Conservation (phyloP, 2,797 vertebrate species). For the Xenopus petersii region DNA sequence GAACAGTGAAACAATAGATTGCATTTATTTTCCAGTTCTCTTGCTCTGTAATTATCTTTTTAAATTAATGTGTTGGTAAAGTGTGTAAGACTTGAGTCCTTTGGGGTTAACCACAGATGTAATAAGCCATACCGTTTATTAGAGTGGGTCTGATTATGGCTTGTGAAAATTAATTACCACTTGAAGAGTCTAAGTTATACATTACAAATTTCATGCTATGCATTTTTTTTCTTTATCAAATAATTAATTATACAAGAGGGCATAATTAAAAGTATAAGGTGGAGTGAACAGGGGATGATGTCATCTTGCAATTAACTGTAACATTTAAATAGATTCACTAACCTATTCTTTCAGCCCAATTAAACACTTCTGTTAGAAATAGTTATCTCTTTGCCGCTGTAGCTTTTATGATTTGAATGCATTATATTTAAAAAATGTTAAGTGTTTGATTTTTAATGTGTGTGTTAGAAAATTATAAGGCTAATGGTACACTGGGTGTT, state of each 20-base stretch:
- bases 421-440: too few relatives aligned
- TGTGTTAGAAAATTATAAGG: too few relatives aligned
- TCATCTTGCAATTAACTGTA: constrained; percentile 8
- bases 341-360: constrained; percentile 9
- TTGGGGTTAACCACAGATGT: constrained; percentile 31
- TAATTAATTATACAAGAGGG: constrained; percentile 24
- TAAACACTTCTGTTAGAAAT: constrained; percentile 2
- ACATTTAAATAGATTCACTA: constrained; percentile 7
- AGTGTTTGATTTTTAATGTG: too few relatives aligned
- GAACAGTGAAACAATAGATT: constrained; percentile 25
- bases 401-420: not conserved
- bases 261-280: constrained; percentile 19
- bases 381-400: not conserved
- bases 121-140: constrained; percentile 39
- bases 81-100: constrained; percentile 24
- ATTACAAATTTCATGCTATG: constrained; percentile 19
- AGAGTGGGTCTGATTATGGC: constrained; percentile 19
- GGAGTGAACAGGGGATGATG: constrained; percentile 3
- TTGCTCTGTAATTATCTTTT: constrained; percentile 32
- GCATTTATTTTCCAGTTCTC: constrained; percentile 9
- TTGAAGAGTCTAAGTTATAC: constrained; percentile 14
- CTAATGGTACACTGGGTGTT: too few relatives aligned
- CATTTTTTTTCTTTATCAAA: constrained; percentile 13
- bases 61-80: constrained; percentile 30
- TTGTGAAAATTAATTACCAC: constrained; percentile 40